Evolutionary conservation across 2,888 invertebrate genomes (phyloP).

Genomic region (Latrodectus hesperus): DNA sequence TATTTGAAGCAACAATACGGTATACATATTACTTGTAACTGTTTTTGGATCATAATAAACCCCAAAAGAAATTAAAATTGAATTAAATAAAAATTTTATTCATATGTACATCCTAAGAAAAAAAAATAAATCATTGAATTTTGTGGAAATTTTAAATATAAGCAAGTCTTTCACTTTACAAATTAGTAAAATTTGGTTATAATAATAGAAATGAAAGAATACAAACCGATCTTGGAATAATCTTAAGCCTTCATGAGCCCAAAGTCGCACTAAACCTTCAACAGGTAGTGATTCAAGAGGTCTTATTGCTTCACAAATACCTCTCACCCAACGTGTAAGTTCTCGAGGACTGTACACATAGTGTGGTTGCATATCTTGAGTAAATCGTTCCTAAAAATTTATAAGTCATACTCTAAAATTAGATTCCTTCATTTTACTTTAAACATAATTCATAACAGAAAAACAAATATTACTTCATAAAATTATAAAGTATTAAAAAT

Average conservation of each 20-base stretch:
- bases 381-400: constrained; percentile 85
- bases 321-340: constrained; percentile 99
- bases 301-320: constrained; percentile 98
- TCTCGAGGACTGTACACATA: constrained; percentile 98
- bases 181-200: too few relatives aligned
- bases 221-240: constrained; percentile 87
- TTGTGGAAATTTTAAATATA: too few relatives aligned
- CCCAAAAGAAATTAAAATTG: too few relatives aligned
- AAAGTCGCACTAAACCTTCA: constrained; percentile 96
- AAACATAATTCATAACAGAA: background rate
- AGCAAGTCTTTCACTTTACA: too few relatives aligned
- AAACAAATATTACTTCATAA: background rate
- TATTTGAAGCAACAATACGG: too few relatives aligned
- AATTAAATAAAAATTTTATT: too few relatives aligned
- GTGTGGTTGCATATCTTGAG: constrained; percentile 99
- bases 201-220: too few relatives aligned
- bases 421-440: background rate
- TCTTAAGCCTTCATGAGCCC: constrained; percentile 99
- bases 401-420: constrained; percentile 8
- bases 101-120: too few relatives aligned
- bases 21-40: too few relatives aligned
- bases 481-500: background rate
- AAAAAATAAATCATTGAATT: too few relatives aligned
- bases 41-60: too few relatives aligned
- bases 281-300: constrained; percentile 93